Evolutionary conservation across 2,888 invertebrate species (phyloP), one percentile per base, ranked within the genome.

Genomic region (Petrolisthes cinctipes): DNA sequence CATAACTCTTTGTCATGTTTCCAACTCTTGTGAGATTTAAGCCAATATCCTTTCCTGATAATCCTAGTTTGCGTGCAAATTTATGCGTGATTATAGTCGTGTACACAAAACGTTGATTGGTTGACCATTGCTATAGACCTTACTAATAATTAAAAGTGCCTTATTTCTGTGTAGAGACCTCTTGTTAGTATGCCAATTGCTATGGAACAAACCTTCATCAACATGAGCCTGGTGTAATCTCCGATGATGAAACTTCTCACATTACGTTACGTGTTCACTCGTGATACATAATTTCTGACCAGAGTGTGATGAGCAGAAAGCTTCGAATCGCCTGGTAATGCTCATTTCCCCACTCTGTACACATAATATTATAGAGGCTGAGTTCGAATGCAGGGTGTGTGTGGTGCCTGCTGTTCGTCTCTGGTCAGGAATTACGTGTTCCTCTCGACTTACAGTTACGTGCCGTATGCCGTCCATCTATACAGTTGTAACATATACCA

Each of bases 181-280:
- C 11, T 17, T 53, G 53, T 73, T 83, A n/a, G 7, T 5, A 9
- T 9, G 17, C 9, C 54, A 5, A 73, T 14, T 6, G 9, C 4
- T 61, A 37, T 82, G 51, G n/a, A 83, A 75, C 51, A 76, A 37
- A n/a, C 23, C n/a, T 9, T 54, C 83, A 7, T 83, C 76, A 53
- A 83, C 76, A 51, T 53, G 71, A 23, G 76, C 23, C 7, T 11
- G 11, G 37, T 83, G 82, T 17, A 83, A n/a, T 53, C 68, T 14
- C 9, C 37, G 82, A 71, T 83, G 82, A 23, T 82, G 82, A 57
- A 61, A 17, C 37, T n/a, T 11, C 17, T 1, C 81, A 51, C 82
- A 83, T n/a, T n/a, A n/a, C n/a, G n/a, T n/a, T n/a, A n/a, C n/a
- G n/a, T n/a, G n/a, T n/a, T n/a, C n/a, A n/a, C n/a, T n/a, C n/a